These are phyloP conservation scores for Cichlasoma orientale DNA, from an alignment of 2,797 vertebrate genomes.

Conservation along the genomic window DNA sequence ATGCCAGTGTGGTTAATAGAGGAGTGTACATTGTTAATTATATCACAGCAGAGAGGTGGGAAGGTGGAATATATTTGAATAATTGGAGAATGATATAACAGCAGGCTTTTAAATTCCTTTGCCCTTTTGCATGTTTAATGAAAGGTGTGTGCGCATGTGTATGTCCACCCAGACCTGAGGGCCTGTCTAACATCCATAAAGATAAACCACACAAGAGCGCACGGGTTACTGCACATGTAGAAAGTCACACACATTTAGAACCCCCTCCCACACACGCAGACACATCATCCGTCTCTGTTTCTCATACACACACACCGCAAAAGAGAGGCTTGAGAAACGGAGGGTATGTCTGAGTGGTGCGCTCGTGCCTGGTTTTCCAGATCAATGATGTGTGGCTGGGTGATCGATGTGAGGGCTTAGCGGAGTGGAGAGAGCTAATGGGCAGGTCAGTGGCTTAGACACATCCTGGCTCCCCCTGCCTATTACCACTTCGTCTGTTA, in stretches of 20 bases:
- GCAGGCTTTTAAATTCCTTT: conserved; percentile 48
- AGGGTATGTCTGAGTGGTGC: conserved; percentile 78
- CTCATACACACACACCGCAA: conserved; percentile 27
- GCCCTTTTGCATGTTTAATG: conserved; percentile 52
- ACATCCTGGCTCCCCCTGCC: conserved; percentile 76
- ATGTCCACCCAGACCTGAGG: conserved; percentile 36
- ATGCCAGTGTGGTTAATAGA: conserved; percentile 71
- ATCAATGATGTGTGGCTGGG: conserved; percentile 84
- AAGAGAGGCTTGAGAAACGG: conserved; percentile 49
- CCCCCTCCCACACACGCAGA: not conserved
- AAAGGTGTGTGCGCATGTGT: conserved; percentile 36
- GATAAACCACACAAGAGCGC: conserved; percentile 36
- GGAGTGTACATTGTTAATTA: conserved; percentile 78
- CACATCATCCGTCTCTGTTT: not conserved
- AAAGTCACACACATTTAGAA: conserved; percentile 16
- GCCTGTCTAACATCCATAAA: conserved; percentile 37
- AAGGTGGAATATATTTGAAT: conserved; percentile 82
- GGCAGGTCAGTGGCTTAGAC: conserved; percentile 75
- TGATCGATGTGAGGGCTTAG: conserved; percentile 85
- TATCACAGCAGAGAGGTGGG: conserved; percentile 73
- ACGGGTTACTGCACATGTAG: conserved; percentile 8
- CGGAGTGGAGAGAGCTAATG: conserved; percentile 77
- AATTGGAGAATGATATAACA: conserved; percentile 68
- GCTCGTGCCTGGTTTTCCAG: conserved; percentile 87
- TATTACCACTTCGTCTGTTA: conserved; percentile 82